Evolutionary conservation across 2,797 vertebrate genomes (phyloP).

Genomic region (Novumbra hubbsi): DNA sequence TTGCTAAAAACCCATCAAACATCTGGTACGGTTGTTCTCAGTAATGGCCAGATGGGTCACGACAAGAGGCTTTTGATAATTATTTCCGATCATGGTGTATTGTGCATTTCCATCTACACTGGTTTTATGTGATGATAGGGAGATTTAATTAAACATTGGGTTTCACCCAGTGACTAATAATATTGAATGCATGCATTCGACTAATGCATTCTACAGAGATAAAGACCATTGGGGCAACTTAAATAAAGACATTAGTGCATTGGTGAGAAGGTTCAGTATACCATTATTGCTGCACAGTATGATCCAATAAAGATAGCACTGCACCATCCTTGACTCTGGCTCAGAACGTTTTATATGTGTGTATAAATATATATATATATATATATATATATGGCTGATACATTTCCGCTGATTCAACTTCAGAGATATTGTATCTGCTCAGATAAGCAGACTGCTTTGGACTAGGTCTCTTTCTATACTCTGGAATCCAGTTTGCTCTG

Average conservation of each 20-base stretch:
- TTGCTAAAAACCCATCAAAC: no score
- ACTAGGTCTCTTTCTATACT: neutral
- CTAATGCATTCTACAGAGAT: neutral
- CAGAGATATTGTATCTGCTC: conserved; percentile 24
- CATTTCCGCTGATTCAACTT: conserved; percentile 52
- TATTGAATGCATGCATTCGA: no score
- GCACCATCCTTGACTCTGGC: conserved; percentile 18
- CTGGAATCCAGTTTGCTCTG: neutral
- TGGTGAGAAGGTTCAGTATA: conserved; percentile 13
- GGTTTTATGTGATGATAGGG: no score
- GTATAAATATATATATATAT: no score
- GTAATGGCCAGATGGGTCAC: no score
- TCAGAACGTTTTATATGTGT: conserved; percentile 11
- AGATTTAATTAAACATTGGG: no score
- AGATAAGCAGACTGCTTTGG: conserved; percentile 30
- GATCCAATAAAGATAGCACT: conserved; percentile 64
- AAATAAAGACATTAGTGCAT: neutral
- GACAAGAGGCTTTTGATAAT: no score
- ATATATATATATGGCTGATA: conserved; percentile 50
- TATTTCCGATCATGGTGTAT: no score
- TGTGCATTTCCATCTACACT: no score
- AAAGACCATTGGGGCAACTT: neutral
- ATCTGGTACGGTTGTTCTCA: no score
- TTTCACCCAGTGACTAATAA: no score
- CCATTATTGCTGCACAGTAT: conserved; percentile 54